phyloP scores from a whole-genome alignment of 1,140 invertebrate species.

The Drosophila sechellia region DNA sequence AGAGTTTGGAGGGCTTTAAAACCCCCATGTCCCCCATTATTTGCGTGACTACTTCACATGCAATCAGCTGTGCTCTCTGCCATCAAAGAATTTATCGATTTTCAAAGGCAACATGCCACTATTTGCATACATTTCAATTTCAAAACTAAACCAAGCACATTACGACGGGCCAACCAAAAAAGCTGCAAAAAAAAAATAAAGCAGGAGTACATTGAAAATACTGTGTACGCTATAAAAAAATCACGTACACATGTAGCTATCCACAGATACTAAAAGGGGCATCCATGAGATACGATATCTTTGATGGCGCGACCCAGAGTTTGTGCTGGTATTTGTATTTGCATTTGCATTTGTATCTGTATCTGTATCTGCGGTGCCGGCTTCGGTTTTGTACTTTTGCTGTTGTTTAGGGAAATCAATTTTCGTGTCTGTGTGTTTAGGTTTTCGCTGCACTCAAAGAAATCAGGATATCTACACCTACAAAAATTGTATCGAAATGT shows the following conservation, averaged over 20 bases:
- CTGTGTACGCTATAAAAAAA: constrained; percentile 18
- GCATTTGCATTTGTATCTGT: constrained; percentile 37
- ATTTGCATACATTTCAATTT: constrained; percentile 76
- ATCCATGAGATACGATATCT: constrained; percentile 69
- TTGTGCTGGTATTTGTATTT: constrained; percentile 18
- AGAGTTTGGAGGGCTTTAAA: constrained; percentile 6
- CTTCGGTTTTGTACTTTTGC: constrained; percentile 38
- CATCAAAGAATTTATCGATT: constrained; percentile 64
- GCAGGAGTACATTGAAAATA: constrained; percentile 16
- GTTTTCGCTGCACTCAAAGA: constrained; percentile 4
- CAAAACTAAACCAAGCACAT: constrained; percentile 58
- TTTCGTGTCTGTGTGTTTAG: constrained; percentile 56
- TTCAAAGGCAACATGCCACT: constrained; percentile 47
- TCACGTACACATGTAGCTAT: constrained; percentile 36
- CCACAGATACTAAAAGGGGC: constrained; percentile 45
- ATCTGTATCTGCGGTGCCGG: constrained; percentile 24
- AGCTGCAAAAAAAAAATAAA: constrained; percentile 21
- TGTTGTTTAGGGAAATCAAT: constrained; percentile 74
- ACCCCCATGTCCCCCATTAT: constrained; percentile 1
- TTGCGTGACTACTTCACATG: constrained; percentile 42
- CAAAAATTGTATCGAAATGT: too few species aligned
- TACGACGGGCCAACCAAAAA: constrained; percentile 44
- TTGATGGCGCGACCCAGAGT: constrained; percentile 20
- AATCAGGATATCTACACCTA: neutral
- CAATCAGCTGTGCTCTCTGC: constrained; percentile 59